phyloP scores from a whole-genome alignment of 2,113 vertebrate species.

The Paraplagusia blochii region DNA sequence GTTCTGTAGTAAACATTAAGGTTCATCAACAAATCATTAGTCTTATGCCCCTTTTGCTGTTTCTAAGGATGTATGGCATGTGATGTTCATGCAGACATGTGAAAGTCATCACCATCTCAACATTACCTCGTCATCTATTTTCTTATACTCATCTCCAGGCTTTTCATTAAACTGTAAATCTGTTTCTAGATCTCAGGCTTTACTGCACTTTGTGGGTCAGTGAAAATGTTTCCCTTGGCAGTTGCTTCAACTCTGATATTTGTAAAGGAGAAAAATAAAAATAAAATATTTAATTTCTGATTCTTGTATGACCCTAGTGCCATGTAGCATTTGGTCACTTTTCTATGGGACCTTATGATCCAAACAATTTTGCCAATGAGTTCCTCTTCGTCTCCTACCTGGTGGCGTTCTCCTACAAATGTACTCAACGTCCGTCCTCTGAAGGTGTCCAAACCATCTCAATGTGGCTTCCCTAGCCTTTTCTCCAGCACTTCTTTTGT shows the following conservation, averaged over 20 bases:
- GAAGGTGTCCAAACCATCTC: too few species aligned
- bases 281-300: conserved; percentile 21
- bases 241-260: conserved; percentile 21
- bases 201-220: conserved; percentile 39
- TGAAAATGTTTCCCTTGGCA: conserved; percentile 36
- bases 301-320: too few species aligned
- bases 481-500: too few species aligned
- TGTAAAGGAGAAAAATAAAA: conserved; percentile 29
- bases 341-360: too few species aligned
- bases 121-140: conserved; percentile 45
- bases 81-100: conserved; percentile 29
- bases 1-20: too few species aligned
- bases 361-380: too few species aligned
- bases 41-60: conserved; percentile 4
- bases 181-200: conserved; percentile 21
- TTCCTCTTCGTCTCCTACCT: too few species aligned
- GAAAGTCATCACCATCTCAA: conserved; percentile 46
- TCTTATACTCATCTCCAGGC: conserved; percentile 38
- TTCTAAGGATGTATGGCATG: not conserved
- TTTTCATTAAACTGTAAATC: conserved; percentile 43
- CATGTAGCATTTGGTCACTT: too few species aligned
- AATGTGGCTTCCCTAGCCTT: too few species aligned
- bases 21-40: too few species aligned
- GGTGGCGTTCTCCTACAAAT: too few species aligned
- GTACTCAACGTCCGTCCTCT: too few species aligned